A percentile compares a stretch with the other conserved stretches of the same genome.
These are phyloP conservation scores for Pteromalus puparum DNA, from an alignment of 1,140 invertebrate species.

Conservation along the genomic window DNA sequence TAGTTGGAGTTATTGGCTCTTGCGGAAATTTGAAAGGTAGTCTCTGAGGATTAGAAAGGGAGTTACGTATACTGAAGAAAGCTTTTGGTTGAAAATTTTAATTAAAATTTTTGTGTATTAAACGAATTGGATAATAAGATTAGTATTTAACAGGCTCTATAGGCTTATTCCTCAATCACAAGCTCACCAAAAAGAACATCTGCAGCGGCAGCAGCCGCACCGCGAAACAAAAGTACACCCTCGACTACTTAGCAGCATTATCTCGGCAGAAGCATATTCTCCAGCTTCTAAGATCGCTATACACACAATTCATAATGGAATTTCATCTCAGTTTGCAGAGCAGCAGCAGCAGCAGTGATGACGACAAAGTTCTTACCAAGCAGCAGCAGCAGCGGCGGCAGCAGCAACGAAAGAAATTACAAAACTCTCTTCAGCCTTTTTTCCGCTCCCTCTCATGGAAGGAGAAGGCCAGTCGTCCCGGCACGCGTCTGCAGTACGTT, in stretches of 20 bases:
- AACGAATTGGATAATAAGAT: no score
- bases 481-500: slow-evolving; percentile 22
- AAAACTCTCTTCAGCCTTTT: not conserved
- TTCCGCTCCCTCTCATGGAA: no score
- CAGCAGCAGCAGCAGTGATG: no score
- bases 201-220: no score
- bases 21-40: not conserved
- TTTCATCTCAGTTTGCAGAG: slow-evolving; percentile 5
- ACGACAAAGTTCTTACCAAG: not conserved
- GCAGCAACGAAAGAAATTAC: not conserved
- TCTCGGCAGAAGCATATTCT: not conserved
- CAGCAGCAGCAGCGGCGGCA: no score
- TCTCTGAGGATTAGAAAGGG: not conserved
- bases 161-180: not conserved
- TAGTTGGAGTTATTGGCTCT: not conserved
- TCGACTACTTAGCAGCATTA: not conserved
- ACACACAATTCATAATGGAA: not conserved
- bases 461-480: no score
- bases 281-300: not conserved
- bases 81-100: not conserved
- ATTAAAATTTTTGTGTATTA: no score
- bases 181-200: not conserved
- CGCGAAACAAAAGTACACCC: not conserved
- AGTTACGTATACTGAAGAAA: no score
- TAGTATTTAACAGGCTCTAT: not conserved